Base-by-base conservation (phyloP, 2,797 vertebrate genomes). In the Chloroceryle inda region DNA sequence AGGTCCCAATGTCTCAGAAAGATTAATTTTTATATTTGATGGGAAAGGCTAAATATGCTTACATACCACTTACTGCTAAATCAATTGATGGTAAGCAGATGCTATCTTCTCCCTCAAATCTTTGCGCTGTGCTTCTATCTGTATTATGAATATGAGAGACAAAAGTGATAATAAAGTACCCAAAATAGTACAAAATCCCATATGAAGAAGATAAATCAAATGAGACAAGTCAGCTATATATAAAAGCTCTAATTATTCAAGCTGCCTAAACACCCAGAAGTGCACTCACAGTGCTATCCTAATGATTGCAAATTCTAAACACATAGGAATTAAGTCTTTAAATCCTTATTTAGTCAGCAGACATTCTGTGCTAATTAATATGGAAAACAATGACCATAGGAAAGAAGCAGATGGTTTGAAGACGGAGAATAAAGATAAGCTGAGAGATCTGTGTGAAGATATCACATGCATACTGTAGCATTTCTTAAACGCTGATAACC, bases 191-290 rank as follows among this genome's bases (percentile, higher is more conserved):
- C 67, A 81, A 93, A 95, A 88, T 78, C 89, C 82, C 93, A 78
- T 88, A 91, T 78, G 87, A 94, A 88, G 42, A 71, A 75, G 76
- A 95, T 88, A 96, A 97, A 94, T 92, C 91, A 85, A 94, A 91
- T 78, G 66, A 95, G 94, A 87, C 94, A 96, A 96, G 94, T 94
- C 96, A 95, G 91, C 92, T 94, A 87, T 91, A 94, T 94, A 95
- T 81, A 94, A 96, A 96, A 83, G 50, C 69, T 67, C 62, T 96
- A 89, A 96, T 95, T 95, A 95, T 96, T 95, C 95, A 95, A 91
- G 95, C 87, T 96, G 92, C 95, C 85, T 92, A 94, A 96, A 96
- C 92, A 92, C 74, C 89, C 94, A 95, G 91, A 94, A 95, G 87
- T 86, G 85, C 85, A 83, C 90, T 94, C 85, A 27, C 85, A 96